Percentiles rank a stretch among this genome's conserved stretches.
phyloP scores from a whole-genome alignment of 2,888 invertebrate species.

The Drosophila anceps region DNA sequence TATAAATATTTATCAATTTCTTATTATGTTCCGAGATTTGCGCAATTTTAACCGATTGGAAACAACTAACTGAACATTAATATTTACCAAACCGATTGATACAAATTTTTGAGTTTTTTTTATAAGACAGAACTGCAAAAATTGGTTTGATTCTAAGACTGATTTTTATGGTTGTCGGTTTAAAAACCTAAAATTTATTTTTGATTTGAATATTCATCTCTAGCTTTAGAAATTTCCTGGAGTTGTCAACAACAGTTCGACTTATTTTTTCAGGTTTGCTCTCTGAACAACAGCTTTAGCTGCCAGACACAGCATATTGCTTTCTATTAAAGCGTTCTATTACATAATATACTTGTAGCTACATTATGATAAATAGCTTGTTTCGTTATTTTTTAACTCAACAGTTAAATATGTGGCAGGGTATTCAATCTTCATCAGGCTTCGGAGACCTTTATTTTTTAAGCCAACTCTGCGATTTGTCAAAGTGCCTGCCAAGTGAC shows the following conservation, averaged over 20 bases:
- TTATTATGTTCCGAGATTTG: not conserved
- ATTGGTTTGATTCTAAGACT: not conserved
- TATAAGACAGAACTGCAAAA: not conserved
- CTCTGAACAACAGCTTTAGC: no score
- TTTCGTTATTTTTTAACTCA: not conserved
- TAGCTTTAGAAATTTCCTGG: not conserved
- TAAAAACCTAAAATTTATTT: not conserved
- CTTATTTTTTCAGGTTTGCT: not conserved
- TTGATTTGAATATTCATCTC: no score
- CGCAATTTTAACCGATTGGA: not conserved
- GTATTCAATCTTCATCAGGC: constrained; percentile 7
- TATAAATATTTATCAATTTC: not conserved
- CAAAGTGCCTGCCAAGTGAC: constrained; percentile 63
- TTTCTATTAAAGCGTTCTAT: not conserved
- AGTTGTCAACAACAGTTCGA: not conserved
- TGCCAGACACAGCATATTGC: constrained; percentile 19
- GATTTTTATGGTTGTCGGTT: not conserved
- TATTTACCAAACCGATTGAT: not conserved
- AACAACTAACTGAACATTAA: not conserved
- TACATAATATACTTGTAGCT: not conserved
- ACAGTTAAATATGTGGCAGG: not conserved
- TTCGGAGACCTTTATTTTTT: constrained; percentile 21
- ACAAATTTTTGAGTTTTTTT: not conserved
- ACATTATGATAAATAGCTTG: not conserved
- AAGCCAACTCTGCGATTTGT: constrained; percentile 69